A percentile compares a stretch with the other conserved stretches of the same genome.
Conservation (phyloP, 2,888 invertebrate species). For the Ptilodon capucinus region DNA sequence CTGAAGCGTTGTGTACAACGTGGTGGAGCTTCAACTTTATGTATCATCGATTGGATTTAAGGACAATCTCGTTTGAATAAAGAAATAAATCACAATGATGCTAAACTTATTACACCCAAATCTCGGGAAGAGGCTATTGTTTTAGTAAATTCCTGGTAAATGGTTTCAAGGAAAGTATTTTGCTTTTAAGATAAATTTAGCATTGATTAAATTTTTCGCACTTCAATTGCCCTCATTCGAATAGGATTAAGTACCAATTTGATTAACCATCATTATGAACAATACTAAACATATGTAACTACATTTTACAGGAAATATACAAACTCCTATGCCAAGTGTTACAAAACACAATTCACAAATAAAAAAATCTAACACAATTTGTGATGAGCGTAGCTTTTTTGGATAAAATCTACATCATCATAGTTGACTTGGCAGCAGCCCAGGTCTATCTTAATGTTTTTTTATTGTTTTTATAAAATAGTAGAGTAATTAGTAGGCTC, state of each 20-base stretch:
- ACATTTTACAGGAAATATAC: no score
- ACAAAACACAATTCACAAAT: neutral
- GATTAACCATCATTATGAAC: neutral
- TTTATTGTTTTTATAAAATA: neutral
- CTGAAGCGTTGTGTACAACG: no score
- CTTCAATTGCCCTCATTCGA: neutral
- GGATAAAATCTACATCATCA: neutral
- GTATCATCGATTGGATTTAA: no score
- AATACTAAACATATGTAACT: no score
- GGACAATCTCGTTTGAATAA: neutral
- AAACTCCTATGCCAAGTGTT: no score
- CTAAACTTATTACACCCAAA: no score
- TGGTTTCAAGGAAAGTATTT: neutral
- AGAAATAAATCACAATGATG: no score
- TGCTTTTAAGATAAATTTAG: neutral
- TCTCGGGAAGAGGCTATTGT: neutral
- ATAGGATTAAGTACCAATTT: neutral
- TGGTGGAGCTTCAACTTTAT: no score
- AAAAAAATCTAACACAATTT: neutral
- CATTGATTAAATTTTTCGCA: neutral
- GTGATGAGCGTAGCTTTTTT: neutral
- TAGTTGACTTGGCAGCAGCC: neutral
- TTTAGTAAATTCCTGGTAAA: neutral
- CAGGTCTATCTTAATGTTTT: neutral
- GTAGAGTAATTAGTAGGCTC: no score